phyloP scores from a whole-genome alignment of 2,113 vertebrate species.

The Eurypyga helias region DNA sequence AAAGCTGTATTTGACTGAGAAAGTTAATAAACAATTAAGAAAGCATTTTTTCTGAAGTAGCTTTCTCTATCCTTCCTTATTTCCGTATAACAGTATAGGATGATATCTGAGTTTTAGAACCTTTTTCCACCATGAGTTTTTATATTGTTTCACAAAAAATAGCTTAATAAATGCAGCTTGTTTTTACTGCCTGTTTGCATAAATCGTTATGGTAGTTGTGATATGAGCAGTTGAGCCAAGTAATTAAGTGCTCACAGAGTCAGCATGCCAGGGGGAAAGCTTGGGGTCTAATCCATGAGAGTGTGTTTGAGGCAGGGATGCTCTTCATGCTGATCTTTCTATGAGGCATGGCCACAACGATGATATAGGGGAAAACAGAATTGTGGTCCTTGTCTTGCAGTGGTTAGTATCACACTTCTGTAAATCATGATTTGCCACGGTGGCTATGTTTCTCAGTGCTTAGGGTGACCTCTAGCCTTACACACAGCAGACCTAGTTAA shows the following conservation, averaged over 20 bases:
- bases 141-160: neutral
- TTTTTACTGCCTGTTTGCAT: neutral
- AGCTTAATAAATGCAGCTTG: neutral
- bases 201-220: neutral
- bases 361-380: neutral
- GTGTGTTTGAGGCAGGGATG: neutral
- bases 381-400: neutral
- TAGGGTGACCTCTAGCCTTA: neutral
- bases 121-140: neutral
- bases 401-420: neutral
- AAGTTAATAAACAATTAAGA: neutral
- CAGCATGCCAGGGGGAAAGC: neutral
- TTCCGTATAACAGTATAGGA: neutral
- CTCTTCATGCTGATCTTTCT: neutral
- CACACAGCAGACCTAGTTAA: neutral
- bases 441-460: rapidly evolving
- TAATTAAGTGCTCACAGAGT: neutral
- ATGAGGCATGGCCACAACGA: neutral
- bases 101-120: neutral
- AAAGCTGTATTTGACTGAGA: neutral
- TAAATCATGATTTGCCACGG: rapidly evolving
- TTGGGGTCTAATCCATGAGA: neutral
- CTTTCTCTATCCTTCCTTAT: neutral
- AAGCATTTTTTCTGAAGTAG: neutral
- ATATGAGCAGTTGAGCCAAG: neutral